A percentile compares a stretch with the other conserved stretches of the same genome.
Conservation (phyloP, 2,797 vertebrate species). For the Parambassis ranga region DNA sequence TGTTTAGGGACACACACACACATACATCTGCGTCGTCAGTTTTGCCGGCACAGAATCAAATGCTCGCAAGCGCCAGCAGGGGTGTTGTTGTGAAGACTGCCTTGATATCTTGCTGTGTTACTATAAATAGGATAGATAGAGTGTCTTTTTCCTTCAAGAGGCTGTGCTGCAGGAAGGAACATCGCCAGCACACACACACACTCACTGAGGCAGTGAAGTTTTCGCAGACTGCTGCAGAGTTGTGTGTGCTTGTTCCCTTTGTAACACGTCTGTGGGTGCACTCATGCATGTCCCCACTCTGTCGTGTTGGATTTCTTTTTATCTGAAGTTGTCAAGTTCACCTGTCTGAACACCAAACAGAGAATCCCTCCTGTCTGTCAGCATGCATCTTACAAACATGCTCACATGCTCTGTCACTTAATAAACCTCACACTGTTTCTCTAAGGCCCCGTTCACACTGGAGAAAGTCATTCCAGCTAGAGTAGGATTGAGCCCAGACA, state of each 20-base stretch:
- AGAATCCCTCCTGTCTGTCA: slow-evolving; percentile 36
- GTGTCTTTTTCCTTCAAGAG: slow-evolving; percentile 50
- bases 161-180: slow-evolving; percentile 48
- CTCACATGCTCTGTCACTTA: background rate
- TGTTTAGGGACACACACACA: background rate
- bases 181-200: slow-evolving; percentile 22
- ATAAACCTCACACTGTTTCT: no score
- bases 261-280: background rate
- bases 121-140: slow-evolving; percentile 69
- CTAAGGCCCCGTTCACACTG: no score
- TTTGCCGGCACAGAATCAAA: background rate
- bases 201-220: slow-evolving; percentile 1
- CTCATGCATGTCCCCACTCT: slow-evolving; percentile 21
- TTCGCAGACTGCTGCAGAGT: slow-evolving; percentile 21
- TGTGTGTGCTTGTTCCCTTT: slow-evolving; percentile 3
- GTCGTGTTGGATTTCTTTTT: slow-evolving; percentile 23
- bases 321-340: slow-evolving; percentile 43
- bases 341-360: slow-evolving; percentile 38
- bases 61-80: slow-evolving; percentile 29
- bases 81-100: slow-evolving; percentile 38
- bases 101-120: slow-evolving; percentile 44
- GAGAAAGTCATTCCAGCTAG: no score
- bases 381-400: background rate
- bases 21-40: background rate
- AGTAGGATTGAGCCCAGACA: no score